phyloP scores from a whole-genome alignment of 2,797 vertebrate species.

The Trichosurus vulpecula region DNA sequence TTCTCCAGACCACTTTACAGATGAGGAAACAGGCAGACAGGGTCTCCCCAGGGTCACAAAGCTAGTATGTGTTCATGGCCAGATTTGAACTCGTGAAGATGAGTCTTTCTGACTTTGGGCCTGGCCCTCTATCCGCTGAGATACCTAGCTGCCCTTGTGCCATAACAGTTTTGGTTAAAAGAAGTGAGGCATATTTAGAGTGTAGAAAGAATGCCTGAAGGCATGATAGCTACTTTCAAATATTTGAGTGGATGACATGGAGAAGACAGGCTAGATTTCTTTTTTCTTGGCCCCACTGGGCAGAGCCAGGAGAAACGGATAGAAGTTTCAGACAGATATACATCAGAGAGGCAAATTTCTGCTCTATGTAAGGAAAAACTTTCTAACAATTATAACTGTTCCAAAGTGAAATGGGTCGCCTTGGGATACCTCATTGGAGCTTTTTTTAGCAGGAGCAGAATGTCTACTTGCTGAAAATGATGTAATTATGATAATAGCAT shows the following conservation, averaged over 20 bases:
- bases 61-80: too few relatives aligned
- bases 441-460: background rate
- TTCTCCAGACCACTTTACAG: too few relatives aligned
- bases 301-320: background rate
- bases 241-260: background rate
- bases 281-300: background rate
- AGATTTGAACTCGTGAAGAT: background rate
- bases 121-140: background rate
- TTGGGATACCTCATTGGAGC: background rate
- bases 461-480: background rate
- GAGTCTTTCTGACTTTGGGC: background rate
- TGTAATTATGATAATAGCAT: background rate
- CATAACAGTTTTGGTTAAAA: background rate
- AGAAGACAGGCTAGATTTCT: background rate
- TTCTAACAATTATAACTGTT: background rate
- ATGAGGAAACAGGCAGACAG: too few relatives aligned
- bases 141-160: background rate
- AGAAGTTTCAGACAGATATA: background rate
- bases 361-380: background rate
- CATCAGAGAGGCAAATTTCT: background rate
- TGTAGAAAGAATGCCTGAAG: background rate
- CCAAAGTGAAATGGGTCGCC: background rate
- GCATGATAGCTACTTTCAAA: background rate
- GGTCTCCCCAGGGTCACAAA: too few relatives aligned
- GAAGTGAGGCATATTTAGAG: background rate